Conservation (phyloP, 2,113 vertebrate species). For the Anhinga anhinga region DNA sequence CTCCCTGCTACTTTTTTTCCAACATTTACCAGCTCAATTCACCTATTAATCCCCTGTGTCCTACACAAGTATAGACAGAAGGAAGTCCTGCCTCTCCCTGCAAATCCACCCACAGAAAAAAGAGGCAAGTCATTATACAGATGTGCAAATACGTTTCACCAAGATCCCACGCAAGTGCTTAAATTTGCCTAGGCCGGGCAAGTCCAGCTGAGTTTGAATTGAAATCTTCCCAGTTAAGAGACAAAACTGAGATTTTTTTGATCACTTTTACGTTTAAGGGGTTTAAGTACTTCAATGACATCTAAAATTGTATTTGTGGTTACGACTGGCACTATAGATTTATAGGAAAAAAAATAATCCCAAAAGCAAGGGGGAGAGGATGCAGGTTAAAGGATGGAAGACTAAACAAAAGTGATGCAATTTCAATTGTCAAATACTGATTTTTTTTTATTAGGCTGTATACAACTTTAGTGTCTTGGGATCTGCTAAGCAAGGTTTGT, state of each 20-base stretch:
- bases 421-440: background rate
- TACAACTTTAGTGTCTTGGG: background rate
- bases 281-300: background rate
- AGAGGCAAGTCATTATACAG: background rate
- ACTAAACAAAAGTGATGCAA: background rate
- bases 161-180: background rate
- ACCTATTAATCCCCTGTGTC: background rate
- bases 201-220: background rate
- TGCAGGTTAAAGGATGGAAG: background rate
- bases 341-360: background rate
- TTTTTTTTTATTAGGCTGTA: background rate
- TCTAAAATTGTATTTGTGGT: background rate
- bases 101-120: background rate
- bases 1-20: background rate
- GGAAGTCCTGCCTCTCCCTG: background rate
- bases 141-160: background rate
- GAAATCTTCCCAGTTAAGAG: background rate
- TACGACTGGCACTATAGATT: background rate
- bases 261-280: background rate
- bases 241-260: background rate
- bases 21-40: background rate
- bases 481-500: background rate
- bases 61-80: background rate
- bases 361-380: background rate
- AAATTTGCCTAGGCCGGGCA: background rate